Evolutionary conservation across 2,888 invertebrate genomes (phyloP).

Genomic region (Megastigmus dorsalis): DNA sequence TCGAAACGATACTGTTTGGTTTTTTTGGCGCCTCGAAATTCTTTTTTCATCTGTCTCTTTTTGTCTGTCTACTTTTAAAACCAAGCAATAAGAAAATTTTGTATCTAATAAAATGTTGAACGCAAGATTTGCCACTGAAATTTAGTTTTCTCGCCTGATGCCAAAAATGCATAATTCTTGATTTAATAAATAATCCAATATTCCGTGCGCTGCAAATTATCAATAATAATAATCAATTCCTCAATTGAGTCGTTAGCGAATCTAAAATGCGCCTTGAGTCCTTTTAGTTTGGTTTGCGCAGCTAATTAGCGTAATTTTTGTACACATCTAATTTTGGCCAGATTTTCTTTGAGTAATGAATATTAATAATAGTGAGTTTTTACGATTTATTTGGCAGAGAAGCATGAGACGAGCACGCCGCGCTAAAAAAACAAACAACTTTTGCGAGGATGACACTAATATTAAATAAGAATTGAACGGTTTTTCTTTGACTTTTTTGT

Average conservation of each 20-base stretch:
- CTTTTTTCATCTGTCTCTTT: conserved; percentile 34
- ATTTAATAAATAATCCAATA: background rate
- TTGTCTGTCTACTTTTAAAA: background rate
- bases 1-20: conserved; percentile 59
- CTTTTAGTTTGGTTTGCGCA: conserved; percentile 27
- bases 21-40: conserved; percentile 47
- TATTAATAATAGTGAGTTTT: conserved; percentile 17
- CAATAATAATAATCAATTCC: too few relatives aligned
- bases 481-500: conserved; percentile 30
- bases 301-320: conserved; percentile 14
- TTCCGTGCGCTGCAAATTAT: too few relatives aligned
- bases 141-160: conserved; percentile 19
- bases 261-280: conserved; percentile 3
- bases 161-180: conserved; percentile 10
- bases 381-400: conserved; percentile 12
- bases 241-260: too few relatives aligned
- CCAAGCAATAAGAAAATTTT: conserved; percentile 17
- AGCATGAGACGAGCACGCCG: conserved; percentile 58
- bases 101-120: conserved; percentile 30
- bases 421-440: conserved; percentile 42
- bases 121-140: conserved; percentile 9
- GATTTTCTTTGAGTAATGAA: conserved; percentile 13
- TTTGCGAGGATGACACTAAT: conserved; percentile 58
- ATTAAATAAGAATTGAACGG: conserved; percentile 17
- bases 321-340: conserved; percentile 35